A percentile compares a stretch with the other conserved stretches of the same genome.
These are phyloP conservation scores for Neocloeon triangulifer DNA, from an alignment of 1,140 invertebrate genomes.

Conservation along the genomic window DNA sequence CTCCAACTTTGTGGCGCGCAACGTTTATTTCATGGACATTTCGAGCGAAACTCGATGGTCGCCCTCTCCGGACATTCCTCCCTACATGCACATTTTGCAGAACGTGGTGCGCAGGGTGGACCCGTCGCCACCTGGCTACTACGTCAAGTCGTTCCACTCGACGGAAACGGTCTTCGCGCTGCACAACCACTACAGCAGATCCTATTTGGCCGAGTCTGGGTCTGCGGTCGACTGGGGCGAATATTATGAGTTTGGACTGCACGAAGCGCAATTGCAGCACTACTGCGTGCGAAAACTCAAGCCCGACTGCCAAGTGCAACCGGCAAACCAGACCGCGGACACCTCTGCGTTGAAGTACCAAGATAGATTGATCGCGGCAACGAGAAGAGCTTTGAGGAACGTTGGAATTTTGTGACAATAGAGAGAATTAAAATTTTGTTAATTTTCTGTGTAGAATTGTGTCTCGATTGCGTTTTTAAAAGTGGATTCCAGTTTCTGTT, in stretches of 20 bases:
- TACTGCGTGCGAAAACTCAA: slow-evolving; percentile 81
- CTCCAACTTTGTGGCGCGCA: slow-evolving; percentile 9
- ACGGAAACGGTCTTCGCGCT: slow-evolving; percentile 19
- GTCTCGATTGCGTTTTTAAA: no score
- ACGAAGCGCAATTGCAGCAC: slow-evolving; percentile 76
- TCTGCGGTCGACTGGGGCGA: no score
- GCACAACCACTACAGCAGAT: slow-evolving; percentile 26
- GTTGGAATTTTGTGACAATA: slow-evolving; percentile 69
- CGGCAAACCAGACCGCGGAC: slow-evolving; percentile 60
- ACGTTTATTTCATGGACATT: slow-evolving; percentile 30
- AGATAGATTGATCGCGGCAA: slow-evolving; percentile 41
- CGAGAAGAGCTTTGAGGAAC: slow-evolving; percentile 39
- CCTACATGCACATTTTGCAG: slow-evolving; percentile 22
- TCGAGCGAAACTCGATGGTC: slow-evolving; percentile 10
- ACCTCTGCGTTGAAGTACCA: slow-evolving; percentile 74
- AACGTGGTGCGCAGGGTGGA: slow-evolving; percentile 20
- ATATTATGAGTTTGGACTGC: slow-evolving; percentile 59
- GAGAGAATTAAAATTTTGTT: no score
- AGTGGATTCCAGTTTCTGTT: no score
- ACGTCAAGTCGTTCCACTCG: slow-evolving; percentile 24
- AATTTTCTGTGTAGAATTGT: no score
- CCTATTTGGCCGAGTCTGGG: no score
- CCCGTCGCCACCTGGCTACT: slow-evolving; percentile 19
- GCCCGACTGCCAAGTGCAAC: slow-evolving; percentile 62
- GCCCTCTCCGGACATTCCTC: slow-evolving; percentile 19